Base-by-base conservation (phyloP, 2,797 vertebrate species). In the Peromyscus nudipes region DNA sequence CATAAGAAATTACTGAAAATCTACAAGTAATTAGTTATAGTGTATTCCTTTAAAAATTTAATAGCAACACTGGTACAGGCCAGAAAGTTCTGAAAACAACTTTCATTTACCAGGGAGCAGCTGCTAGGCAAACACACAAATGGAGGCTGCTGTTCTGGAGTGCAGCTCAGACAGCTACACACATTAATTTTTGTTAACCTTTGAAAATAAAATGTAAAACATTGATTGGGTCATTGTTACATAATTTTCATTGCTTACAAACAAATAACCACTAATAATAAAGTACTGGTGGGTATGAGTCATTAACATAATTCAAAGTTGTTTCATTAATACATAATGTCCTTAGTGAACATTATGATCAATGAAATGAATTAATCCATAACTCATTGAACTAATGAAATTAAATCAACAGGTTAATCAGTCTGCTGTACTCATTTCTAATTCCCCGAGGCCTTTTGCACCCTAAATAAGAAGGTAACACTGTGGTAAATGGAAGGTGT, bases 71-170 rank as follows among this genome's bases (percentile, higher is more conserved):
- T 65, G 79, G 7, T 73, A 83, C 5, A 67, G 83, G n/a, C 76
- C 67, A 92, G 25, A 85, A 96, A 86, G 46, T 64, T 57, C 4
- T 60, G 13, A 90, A 93, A 73, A 82, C 49, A 88, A 43, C 82
- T 21, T 95, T 5, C 1, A 86, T 75, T 86, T 65, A 49, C 23
- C n/a, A 55, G 46, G 37, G 62, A 75, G 40, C 6, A 25, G 25
- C n/a, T 86, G 25, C 43, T 80, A 89, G 67, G 17, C 4, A 80
- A 34, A 6, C 4, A 83, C 1, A 67, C 6, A 25, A 92, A 89
- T 40, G 27, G 4, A 8, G 84, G 91, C n/a, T 62, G 73, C 3
- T 90, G 46, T 62, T 86, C 65, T 57, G n/a, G 85, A 89, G 0
- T 52, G 0, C 6, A 76, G 69, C 8, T 96, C 29, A 95, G 12